Percentiles rank a stretch among this genome's conserved stretches.
Conservation (phyloP, 2,113 vertebrate species). For the Tyto alba region DNA sequence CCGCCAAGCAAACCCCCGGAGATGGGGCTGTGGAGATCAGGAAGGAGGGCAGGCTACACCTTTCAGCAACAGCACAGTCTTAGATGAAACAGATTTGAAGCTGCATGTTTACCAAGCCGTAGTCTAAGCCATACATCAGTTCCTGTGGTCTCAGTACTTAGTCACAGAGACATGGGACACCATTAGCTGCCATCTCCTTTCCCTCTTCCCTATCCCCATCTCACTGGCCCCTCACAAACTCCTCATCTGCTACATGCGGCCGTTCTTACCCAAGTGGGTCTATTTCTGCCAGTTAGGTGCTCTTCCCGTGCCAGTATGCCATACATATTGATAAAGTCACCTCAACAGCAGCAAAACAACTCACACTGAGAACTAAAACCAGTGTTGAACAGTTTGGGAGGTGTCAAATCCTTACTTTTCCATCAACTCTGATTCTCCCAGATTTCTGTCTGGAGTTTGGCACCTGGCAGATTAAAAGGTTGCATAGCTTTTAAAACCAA, state of each 20-base stretch:
- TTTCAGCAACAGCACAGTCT: neutral
- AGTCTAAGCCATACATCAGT: neutral
- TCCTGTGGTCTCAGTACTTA: neutral
- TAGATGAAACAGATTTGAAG: neutral
- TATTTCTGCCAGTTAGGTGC: neutral
- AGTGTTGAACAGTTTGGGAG: neutral
- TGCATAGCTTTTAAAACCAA: neutral
- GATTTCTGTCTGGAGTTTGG: neutral
- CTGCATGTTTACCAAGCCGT: accelerated
- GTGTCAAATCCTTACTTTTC: neutral
- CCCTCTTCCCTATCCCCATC: neutral
- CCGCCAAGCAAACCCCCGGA: neutral
- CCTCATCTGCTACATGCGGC: accelerated
- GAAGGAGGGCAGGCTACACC: neutral
- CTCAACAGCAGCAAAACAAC: neutral
- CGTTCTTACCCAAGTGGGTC: accelerated
- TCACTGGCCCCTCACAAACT: neutral
- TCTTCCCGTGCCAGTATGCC: neutral
- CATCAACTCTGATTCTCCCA: neutral
- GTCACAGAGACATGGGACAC: neutral
- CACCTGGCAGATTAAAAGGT: neutral
- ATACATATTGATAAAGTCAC: neutral
- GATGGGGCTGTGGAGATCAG: neutral
- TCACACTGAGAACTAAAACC: neutral
- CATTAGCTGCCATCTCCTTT: neutral